A percentile compares a stretch with the other conserved stretches of the same genome.
phyloP scores from a whole-genome alignment of 2,888 invertebrate genomes.

The Adelognathus sp. region DNA sequence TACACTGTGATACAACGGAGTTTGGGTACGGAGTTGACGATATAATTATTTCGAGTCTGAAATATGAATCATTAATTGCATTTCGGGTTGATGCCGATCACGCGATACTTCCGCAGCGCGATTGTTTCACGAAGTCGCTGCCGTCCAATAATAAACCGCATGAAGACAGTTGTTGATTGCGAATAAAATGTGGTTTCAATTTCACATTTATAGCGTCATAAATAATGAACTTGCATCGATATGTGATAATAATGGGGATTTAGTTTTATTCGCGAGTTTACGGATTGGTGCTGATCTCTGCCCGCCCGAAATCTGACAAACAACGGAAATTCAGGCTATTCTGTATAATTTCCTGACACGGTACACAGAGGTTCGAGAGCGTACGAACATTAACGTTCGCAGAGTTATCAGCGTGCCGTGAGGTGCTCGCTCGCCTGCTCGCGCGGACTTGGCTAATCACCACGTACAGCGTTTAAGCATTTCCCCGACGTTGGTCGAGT shows the following conservation, averaged over 20 bases:
- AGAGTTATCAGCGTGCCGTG: slow-evolving; percentile 43
- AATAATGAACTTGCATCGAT: not conserved
- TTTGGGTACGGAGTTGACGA: not conserved
- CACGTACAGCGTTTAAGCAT: slow-evolving; percentile 48
- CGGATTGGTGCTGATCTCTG: slow-evolving; percentile 3
- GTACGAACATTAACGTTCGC: slow-evolving; percentile 35
- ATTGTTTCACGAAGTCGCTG: not conserved
- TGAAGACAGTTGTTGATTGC: not conserved
- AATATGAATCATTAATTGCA: slow-evolving; percentile 2
- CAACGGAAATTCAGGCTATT: slow-evolving; percentile 3
- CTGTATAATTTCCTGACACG: slow-evolving; percentile 22
- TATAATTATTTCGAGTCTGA: slow-evolving; percentile 31
- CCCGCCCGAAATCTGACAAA: not conserved
- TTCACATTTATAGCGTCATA: not conserved
- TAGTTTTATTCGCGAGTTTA: not conserved
- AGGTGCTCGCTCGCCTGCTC: slow-evolving; percentile 18
- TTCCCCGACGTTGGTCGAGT: slow-evolving; percentile 35
- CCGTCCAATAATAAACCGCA: not conserved
- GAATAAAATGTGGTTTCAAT: slow-evolving; percentile 5
- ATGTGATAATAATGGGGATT: not conserved
- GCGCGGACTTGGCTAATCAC: slow-evolving; percentile 55
- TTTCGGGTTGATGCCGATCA: slow-evolving; percentile 8
- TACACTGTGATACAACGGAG: not conserved
- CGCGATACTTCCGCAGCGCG: slow-evolving; percentile 4
- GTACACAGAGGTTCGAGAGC: slow-evolving; percentile 2